Base-by-base conservation (phyloP, 2,797 vertebrate genomes). In the Gymnocypris eckloni region DNA sequence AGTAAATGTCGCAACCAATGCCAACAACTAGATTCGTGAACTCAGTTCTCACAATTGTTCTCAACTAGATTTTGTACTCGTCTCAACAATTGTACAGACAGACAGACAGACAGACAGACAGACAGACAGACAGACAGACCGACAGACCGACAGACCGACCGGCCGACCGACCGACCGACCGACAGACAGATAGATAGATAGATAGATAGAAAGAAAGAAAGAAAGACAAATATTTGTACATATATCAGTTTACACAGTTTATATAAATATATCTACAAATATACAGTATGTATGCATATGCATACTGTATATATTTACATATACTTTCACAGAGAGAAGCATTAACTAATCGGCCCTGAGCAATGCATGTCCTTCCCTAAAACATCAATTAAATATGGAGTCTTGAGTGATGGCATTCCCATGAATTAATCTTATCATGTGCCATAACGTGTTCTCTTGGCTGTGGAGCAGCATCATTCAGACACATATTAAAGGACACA, bases 301-400 rank as follows among this genome's bases (percentile, higher is more conserved):
- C 41, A 39, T 71, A n/a, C 70, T 73, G 69, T 20, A 20, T 13
- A 18, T 59, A 45, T 72, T 82, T 72, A 72, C 28, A 50, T 83
- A 83, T 79, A 64, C 59, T 43, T 64, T 73, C 56, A n/a, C 56
- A 75, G 43, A 64, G 18, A 83, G 41, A 48, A 13, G 28, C 25
- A 83, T 82, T 52, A 61, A 37, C 45, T n/a, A 77, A 56, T 45
- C 6, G 6, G 79, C 45, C 71, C 52, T 33, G 6, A 76, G 70
- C 81, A 82, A 86, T 52, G 54, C 48, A 81, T 86, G 79, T 76
- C 79, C 69, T 69, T 81, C 48, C 45, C 61, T 77, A 28, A 82
- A 86, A 86, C 56, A 82, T 81, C 72, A 82, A 82, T 82, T 82
- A 82, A 86, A 67, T 37, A 76, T 48, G n/a, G 61, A 77, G 39